Conservation (phyloP, 1,140 invertebrate species). For the Procambarus clarkii region DNA sequence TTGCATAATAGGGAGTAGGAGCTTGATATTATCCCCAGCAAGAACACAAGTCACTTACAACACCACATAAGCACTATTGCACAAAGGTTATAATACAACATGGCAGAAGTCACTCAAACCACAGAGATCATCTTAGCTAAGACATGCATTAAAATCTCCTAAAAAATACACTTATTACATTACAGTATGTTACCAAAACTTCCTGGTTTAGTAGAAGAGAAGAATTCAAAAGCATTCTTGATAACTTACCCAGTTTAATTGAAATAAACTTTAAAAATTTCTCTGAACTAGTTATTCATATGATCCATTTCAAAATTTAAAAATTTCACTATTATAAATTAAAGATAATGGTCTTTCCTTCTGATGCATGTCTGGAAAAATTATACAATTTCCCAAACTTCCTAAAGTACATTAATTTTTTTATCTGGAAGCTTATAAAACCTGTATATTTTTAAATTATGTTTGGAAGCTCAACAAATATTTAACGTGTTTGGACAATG, state of each 20-base stretch:
- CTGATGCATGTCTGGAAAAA: not conserved
- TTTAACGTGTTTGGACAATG: not conserved
- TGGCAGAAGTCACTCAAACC: not conserved
- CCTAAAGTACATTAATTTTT: not conserved
- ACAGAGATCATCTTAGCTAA: not conserved
- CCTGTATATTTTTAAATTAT: not conserved
- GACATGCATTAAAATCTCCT: conserved; percentile 16
- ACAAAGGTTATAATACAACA: conserved; percentile 29
- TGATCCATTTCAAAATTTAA: not conserved
- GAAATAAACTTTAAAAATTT: not conserved
- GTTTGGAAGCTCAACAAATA: conserved; percentile 4
- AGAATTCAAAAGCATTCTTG: not conserved
- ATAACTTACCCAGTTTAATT: not conserved
- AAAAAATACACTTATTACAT: not conserved
- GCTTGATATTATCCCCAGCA: conserved; percentile 1
- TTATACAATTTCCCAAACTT: conserved; percentile 6
- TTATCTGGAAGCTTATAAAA: not conserved
- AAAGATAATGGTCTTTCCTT: not conserved
- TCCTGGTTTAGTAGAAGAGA: not conserved
- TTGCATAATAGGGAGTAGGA: conserved; percentile 37
- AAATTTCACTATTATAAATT: not conserved
- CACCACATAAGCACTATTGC: conserved; percentile 50
- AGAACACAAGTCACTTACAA: conserved; percentile 21
- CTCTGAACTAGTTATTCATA: not conserved
- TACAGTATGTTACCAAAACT: not conserved